phyloP scores from a whole-genome alignment of 1,140 invertebrate species.

The Lethocerus indicus region DNA sequence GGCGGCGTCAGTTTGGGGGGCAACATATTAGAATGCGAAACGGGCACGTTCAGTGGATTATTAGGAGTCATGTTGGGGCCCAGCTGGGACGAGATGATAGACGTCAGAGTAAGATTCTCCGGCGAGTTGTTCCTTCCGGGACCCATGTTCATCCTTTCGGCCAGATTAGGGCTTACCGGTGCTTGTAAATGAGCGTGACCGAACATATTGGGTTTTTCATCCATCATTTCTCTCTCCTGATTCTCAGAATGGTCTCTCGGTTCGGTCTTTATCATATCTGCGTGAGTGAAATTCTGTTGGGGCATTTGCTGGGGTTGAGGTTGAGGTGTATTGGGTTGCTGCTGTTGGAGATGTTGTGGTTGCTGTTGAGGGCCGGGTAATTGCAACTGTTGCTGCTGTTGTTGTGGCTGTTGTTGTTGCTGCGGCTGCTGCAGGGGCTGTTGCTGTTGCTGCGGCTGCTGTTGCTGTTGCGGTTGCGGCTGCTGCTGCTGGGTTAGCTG shows the following conservation, averaged over 20 bases:
- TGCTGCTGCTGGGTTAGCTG: slow-evolving; percentile 18
- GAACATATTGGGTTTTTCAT: slow-evolving; percentile 34
- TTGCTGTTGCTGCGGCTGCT: slow-evolving; percentile 10
- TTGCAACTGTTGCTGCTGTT: slow-evolving; percentile 8
- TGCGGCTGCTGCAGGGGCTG: slow-evolving; percentile 19
- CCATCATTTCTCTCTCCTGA: slow-evolving; percentile 15
- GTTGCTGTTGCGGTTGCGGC: slow-evolving; percentile 12
- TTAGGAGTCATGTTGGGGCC: slow-evolving; percentile 33
- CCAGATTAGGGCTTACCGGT: slow-evolving; percentile 35
- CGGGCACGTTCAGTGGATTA: slow-evolving; percentile 24
- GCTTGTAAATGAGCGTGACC: slow-evolving; percentile 30
- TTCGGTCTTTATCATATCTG: slow-evolving; percentile 32
- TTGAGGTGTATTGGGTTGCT: slow-evolving; percentile 9
- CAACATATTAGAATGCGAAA: slow-evolving; percentile 35
- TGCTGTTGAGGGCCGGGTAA: slow-evolving; percentile 19
- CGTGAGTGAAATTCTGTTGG: slow-evolving; percentile 5
- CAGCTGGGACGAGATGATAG: slow-evolving; percentile 46
- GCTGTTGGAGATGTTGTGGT: slow-evolving; percentile 22
- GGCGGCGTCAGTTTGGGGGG: slow-evolving; percentile 53
- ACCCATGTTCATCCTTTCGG: slow-evolving; percentile 28
- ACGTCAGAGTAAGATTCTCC: slow-evolving; percentile 42
- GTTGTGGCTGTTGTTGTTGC: slow-evolving; percentile 12
- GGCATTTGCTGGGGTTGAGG: slow-evolving; percentile 14
- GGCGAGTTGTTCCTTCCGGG: slow-evolving; percentile 28
- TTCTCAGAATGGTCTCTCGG: slow-evolving; percentile 26